Conservation (phyloP, 1,140 invertebrate species). For the Schlechtendalia chinensis region DNA sequence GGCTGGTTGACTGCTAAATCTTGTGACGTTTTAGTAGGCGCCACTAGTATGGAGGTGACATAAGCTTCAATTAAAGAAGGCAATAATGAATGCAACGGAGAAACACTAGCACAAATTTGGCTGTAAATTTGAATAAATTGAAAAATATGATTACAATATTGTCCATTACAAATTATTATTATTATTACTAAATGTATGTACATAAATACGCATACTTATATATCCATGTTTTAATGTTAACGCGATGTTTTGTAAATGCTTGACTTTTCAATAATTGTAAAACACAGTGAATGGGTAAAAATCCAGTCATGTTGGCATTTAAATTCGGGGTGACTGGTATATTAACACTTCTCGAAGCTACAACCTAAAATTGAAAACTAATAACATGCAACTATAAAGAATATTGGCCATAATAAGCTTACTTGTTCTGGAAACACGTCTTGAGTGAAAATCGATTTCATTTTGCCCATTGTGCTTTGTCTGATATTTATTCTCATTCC, state of each 20-base stretch:
- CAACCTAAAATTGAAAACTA: slow-evolving; percentile 66
- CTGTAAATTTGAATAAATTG: slow-evolving; percentile 57
- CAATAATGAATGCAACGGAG: slow-evolving; percentile 88
- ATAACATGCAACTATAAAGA: background rate
- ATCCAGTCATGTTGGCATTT: slow-evolving; percentile 85
- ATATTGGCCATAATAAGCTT: slow-evolving; percentile 46
- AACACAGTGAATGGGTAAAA: slow-evolving; percentile 95
- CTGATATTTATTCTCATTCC: slow-evolving; percentile 93
- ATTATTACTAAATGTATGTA: background rate
- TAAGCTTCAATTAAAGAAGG: slow-evolving; percentile 93
- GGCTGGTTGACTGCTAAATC: slow-evolving; percentile 75
- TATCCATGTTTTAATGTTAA: slow-evolving; percentile 55
- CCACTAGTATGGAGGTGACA: slow-evolving; percentile 86
- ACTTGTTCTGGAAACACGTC: slow-evolving; percentile 97
- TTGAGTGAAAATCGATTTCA: slow-evolving; percentile 94
- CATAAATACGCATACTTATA: slow-evolving; percentile 52
- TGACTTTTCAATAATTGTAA: slow-evolving; percentile 92
- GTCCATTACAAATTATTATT: background rate
- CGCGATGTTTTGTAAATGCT: slow-evolving; percentile 92
- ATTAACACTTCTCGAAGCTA: slow-evolving; percentile 91
- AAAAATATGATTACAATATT: no score
- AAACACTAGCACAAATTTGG: slow-evolving; percentile 82
- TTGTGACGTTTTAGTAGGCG: slow-evolving; percentile 63
- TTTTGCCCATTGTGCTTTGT: slow-evolving; percentile 83
- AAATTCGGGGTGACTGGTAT: slow-evolving; percentile 89